phyloP scores from a whole-genome alignment of 2,113 vertebrate genomes.

The Lynx canadensis region DNA sequence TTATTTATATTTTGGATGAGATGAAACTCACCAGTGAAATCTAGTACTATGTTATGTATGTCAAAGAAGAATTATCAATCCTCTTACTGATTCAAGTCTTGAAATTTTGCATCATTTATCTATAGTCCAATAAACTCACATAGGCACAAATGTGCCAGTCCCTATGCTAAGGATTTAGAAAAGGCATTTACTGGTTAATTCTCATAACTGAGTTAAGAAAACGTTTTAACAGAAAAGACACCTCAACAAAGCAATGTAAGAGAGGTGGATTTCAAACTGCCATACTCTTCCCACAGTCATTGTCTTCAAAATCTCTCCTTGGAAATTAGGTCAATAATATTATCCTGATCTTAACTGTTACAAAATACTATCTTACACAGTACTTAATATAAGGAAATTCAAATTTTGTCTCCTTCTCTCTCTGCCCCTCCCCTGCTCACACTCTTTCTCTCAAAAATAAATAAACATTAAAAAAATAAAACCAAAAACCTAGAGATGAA shows the following conservation, averaged over 20 bases:
- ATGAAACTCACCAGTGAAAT: background rate
- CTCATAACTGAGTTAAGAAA: background rate
- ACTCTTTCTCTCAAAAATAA: too few species aligned
- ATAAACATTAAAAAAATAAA: too few species aligned
- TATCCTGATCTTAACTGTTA: background rate
- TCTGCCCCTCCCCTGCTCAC: too few species aligned
- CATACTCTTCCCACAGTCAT: background rate
- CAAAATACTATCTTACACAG: background rate
- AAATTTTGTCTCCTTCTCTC: too few species aligned
- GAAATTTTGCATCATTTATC: background rate
- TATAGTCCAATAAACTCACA: background rate
- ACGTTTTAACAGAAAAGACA: background rate
- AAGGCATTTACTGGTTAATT: background rate
- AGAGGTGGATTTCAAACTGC: background rate
- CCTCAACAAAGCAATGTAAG: background rate
- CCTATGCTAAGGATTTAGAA: background rate
- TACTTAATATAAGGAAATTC: background rate
- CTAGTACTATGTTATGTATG: background rate
- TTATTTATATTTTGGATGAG: background rate
- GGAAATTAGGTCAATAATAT: background rate
- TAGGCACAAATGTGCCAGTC: background rate
- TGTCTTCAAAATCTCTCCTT: conserved; percentile 34
- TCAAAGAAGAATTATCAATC: background rate
- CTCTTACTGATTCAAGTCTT: background rate
- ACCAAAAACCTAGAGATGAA: background rate